phyloP scores from a whole-genome alignment of 2,888 invertebrate species.

The Smittia aterrima region DNA sequence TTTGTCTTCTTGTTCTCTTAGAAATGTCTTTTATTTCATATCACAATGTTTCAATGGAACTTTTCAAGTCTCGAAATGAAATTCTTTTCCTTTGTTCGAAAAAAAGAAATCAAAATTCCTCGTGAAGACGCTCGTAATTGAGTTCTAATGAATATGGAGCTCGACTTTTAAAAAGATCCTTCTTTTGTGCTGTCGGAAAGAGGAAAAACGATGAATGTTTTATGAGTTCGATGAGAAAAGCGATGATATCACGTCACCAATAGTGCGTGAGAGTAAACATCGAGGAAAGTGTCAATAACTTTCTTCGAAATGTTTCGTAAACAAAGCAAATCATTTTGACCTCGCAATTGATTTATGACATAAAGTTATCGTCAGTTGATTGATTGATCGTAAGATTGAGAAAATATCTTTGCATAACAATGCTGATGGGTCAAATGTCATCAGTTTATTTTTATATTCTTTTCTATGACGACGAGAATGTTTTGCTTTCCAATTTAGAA shows the following conservation, averaged over 20 bases:
- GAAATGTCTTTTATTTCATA: too few species aligned
- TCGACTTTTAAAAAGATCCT: background rate
- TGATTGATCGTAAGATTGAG: background rate
- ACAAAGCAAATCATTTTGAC: background rate
- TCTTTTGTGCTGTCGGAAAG: background rate
- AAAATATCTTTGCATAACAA: background rate
- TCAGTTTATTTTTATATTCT: too few species aligned
- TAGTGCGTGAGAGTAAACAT: background rate
- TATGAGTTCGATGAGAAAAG: slow-evolving; percentile 5
- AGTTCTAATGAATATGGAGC: too few species aligned
- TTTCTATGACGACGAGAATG: too few species aligned
- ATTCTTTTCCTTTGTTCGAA: too few species aligned
- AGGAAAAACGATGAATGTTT: slow-evolving; percentile 4
- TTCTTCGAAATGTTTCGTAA: background rate
- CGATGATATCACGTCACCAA: background rate
- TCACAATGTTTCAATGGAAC: background rate
- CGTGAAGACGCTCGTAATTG: too few species aligned
- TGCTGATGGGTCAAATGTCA: background rate
- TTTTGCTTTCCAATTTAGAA: too few species aligned
- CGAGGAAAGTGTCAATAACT: slow-evolving; percentile 1
- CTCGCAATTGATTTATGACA: background rate
- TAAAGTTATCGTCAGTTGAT: background rate
- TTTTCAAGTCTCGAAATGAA: too few species aligned
- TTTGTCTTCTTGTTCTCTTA: too few species aligned
- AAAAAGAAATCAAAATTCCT: too few species aligned